These are phyloP conservation scores for Phoeniculus purpureus DNA, from an alignment of 2,797 vertebrate genomes.

Conservation along the genomic window DNA sequence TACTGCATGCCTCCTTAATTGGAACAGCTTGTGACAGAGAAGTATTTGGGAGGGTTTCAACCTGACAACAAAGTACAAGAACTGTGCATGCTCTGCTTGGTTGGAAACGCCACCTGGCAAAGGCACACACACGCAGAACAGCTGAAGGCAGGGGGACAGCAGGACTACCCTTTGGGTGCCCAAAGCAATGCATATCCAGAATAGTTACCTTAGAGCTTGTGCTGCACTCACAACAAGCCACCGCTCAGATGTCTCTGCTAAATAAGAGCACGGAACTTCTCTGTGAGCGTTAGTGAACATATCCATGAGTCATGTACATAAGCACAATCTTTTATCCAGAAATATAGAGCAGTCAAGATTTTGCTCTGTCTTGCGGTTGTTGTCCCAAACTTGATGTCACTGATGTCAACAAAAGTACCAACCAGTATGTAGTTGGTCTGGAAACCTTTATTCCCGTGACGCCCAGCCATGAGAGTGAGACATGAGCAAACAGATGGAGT, in stretches of 20 bases:
- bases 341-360: neutral
- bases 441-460: neutral
- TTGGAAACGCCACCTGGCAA: neutral
- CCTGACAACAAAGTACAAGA: neutral
- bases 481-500: neutral
- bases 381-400: neutral
- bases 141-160: neutral
- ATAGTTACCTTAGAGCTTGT: neutral
- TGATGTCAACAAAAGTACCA: rapidly evolving
- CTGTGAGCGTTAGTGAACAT: neutral
- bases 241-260: neutral
- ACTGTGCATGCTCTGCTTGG: rapidly evolving
- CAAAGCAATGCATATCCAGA: neutral
- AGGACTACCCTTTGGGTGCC: neutral
- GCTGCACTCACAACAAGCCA: neutral
- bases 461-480: neutral
- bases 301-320: neutral
- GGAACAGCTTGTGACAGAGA: constrained; percentile 56
- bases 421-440: neutral
- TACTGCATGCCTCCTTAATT: constrained; percentile 67
- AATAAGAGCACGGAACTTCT: neutral
- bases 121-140: rapidly evolving
- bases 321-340: neutral
- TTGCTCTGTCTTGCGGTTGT: neutral
- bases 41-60: constrained; percentile 44